Conservation (phyloP, 2,888 invertebrate species). For the Dioctria linearis region DNA sequence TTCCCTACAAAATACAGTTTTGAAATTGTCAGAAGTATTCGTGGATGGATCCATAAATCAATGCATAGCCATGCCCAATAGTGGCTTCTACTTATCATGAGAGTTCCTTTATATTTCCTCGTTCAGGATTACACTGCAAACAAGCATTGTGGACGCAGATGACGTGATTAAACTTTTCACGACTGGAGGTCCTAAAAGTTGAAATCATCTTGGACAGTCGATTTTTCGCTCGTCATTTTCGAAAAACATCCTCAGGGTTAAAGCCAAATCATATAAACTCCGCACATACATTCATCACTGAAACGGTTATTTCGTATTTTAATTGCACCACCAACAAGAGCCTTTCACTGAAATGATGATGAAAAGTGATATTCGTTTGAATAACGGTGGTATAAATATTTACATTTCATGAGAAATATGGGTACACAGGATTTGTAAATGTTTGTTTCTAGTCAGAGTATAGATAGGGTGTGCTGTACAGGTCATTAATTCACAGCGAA, state of each 20-base stretch:
- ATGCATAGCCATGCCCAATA: neutral
- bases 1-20: neutral
- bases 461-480: too few species aligned
- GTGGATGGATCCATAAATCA: neutral
- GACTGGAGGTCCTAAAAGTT: slow-evolving; percentile 18
- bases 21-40: slow-evolving; percentile 6
- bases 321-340: too few species aligned
- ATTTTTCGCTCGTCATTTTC: slow-evolving; percentile 6
- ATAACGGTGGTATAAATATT: too few species aligned
- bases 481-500: too few species aligned
- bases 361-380: too few species aligned
- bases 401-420: too few species aligned
- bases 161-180: slow-evolving; percentile 6
- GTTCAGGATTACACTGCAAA: neutral
- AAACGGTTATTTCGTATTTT: too few species aligned
- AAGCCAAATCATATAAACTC: too few species aligned
- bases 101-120: neutral
- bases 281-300: too few species aligned
- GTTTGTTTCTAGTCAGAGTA: too few species aligned
- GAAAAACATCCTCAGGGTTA: neutral
- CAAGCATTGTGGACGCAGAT: neutral
- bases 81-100: neutral
- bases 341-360: too few species aligned
- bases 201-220: slow-evolving; percentile 9
- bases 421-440: too few species aligned